Base-by-base conservation (phyloP, 2,888 invertebrate genomes). In the Agelastica alni region DNA sequence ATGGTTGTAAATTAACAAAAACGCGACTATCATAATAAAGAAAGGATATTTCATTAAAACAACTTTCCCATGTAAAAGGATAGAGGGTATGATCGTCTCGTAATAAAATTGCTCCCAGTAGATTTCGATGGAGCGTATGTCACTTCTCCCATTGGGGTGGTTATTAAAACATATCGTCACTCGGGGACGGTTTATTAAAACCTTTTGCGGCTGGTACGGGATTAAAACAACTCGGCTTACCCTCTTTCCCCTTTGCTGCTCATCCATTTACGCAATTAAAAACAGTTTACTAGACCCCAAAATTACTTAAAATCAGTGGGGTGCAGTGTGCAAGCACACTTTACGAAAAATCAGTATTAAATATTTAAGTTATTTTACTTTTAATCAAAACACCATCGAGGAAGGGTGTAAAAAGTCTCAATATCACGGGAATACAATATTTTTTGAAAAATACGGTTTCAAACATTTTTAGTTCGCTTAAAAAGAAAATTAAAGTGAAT, bases 111-210 rank as follows among this genome's bases (percentile, higher is more conserved):
- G 56, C 52, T 51, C 47, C 54, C 56, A 49, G 51, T 41, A 20
- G 49, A 22, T 43, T 51, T 26, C 36, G 39, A 39, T 12, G n/a
- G 37, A 39, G 37, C 30, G 53, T 17, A 55, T 36, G 45, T 45
- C 22, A 28, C 12, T 9, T 10, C 18, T 42, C 55, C 28, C 56
- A 52, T 51, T 39, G 54, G 53, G 52, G 58, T 46, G 56, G 47
- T 60, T 60, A 62, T 62, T 62, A 62, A 62, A 62, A 62, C 56
- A 59, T 56, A 62, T 62, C 51, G 54, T 58, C 58, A 41, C 53
- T 53, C 26, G 41, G 59, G 56, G 53, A 53, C 17, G 46, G 49
- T 56, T 60, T 58, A 60, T 62, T 60, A 62, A 56, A 53, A 32
- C 56, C 43, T 45, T 45, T 45, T 20, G 42, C 51, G 46, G 43